Conservation (phyloP, 2,113 vertebrate species). For the Tympanuchus pallidicinctus region DNA sequence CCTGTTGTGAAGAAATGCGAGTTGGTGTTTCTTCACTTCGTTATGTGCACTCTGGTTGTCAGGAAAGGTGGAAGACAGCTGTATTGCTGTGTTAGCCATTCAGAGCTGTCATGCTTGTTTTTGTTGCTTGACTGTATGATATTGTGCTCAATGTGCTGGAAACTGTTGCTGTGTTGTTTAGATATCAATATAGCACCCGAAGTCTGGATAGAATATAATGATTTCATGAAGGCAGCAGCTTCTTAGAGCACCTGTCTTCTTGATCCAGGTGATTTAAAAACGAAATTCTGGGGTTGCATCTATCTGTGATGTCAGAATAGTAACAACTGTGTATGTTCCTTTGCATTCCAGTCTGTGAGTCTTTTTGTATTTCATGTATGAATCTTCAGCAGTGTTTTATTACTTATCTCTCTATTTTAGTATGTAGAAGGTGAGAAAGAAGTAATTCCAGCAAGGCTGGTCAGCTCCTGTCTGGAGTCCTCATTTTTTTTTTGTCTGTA, state of each 20-base stretch:
- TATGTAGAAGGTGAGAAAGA: neutral
- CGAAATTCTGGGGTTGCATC: conserved; percentile 6
- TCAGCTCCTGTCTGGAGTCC: neutral
- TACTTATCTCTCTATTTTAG: neutral
- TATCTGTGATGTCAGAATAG: neutral
- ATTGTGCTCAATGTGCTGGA: neutral
- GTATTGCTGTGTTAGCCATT: neutral
- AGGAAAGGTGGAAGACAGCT: neutral
- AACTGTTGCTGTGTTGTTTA: neutral
- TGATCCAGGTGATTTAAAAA: conserved; percentile 20
- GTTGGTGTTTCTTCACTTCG: neutral
- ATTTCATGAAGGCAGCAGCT: neutral
- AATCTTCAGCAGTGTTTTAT: neutral
- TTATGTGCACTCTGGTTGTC: rapidly evolving
- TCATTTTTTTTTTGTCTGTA: neutral
- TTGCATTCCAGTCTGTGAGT: neutral
- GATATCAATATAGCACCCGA: neutral
- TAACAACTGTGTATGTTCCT: neutral
- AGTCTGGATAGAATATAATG: neutral
- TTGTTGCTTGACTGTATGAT: neutral
- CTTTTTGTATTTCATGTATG: neutral
- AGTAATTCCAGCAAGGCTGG: neutral
- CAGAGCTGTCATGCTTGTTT: neutral
- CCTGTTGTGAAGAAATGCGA: neutral
- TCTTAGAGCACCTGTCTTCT: conserved; percentile 2